Evolutionary conservation across 2,888 invertebrate species (phyloP), one percentile per base, ranked within the genome.

Genomic region (Megastigmus dorsalis): DNA sequence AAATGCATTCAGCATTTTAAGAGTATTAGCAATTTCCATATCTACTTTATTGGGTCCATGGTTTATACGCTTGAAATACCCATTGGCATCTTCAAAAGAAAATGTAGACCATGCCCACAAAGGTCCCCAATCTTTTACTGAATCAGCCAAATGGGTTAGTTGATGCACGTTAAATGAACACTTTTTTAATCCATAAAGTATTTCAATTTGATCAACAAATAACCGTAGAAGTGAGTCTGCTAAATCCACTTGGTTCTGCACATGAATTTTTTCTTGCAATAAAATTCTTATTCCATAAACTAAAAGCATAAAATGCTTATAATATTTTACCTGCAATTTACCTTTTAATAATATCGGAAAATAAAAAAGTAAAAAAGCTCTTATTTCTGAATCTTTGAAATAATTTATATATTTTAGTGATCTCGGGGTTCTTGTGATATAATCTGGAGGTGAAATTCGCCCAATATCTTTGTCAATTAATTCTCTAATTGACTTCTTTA

Each of bases 101-200:
- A 76, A 69, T 7, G 68, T 52, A n/a, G 78, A 78, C 69, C 74
- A 76, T 7, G 36, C 38, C 69, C 55, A 68, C 18, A 68, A n/a
- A 10, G 77, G 77, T 23, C 75, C 75, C 66, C 72, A 72, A 18
- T 59, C 1, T 15, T 43, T 33, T 3, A 77, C 75, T 2, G 30
- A 2, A 1, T 66, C 15, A 38, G 72, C 38, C 41, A 73, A 15
- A 38, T 77, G 77, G 1, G 28, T 20, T 30, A 77, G 36, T 4
- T 68, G 68, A 26, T 77, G 72, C 1, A 69, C 60, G 33, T 72
- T 77, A 9, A 48, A 73, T 2, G 69, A 68, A 55, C 65, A 69
- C 20, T 75, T 72, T 20, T 60, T 15, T 23, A 63, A n/a, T n/a
- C 68, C 72, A 41, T 77, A 75, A 10, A 77, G 20, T 28, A 54